Percentiles rank a stretch among this genome's conserved stretches.
Conservation (phyloP, 2,797 vertebrate species). For the Mormyrops attenuatus region DNA sequence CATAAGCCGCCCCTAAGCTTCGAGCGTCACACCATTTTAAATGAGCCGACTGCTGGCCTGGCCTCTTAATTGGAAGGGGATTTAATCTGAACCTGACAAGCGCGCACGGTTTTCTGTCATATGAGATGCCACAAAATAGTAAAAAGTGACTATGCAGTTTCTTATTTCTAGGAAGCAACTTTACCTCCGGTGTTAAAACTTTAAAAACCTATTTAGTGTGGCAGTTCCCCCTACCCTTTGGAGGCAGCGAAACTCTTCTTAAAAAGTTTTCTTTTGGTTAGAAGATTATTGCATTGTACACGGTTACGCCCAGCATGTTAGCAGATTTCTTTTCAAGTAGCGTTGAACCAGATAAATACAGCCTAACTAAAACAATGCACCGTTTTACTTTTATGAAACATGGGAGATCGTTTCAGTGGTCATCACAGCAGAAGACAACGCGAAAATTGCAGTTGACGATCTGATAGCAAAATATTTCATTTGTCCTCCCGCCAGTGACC, state of each 20-base stretch:
- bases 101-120: background rate
- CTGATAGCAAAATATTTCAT: background rate
- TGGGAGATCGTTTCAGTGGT: background rate
- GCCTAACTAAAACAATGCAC: background rate
- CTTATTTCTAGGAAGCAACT: background rate
- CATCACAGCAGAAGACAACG: background rate
- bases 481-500: background rate
- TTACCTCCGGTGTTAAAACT: background rate
- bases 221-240: background rate
- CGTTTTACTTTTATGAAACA: background rate
- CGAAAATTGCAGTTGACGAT: background rate
- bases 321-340: background rate
- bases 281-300: background rate
- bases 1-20: constrained; percentile 57
- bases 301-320: background rate
- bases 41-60: constrained; percentile 53
- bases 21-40: constrained; percentile 34
- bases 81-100: constrained; percentile 36
- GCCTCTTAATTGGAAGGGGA: background rate
- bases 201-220: background rate
- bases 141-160: background rate
- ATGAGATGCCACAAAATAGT: background rate
- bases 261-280: background rate
- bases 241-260: background rate
- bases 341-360: background rate